Conservation (phyloP, 1,140 invertebrate species). For the Dryas iulia region DNA sequence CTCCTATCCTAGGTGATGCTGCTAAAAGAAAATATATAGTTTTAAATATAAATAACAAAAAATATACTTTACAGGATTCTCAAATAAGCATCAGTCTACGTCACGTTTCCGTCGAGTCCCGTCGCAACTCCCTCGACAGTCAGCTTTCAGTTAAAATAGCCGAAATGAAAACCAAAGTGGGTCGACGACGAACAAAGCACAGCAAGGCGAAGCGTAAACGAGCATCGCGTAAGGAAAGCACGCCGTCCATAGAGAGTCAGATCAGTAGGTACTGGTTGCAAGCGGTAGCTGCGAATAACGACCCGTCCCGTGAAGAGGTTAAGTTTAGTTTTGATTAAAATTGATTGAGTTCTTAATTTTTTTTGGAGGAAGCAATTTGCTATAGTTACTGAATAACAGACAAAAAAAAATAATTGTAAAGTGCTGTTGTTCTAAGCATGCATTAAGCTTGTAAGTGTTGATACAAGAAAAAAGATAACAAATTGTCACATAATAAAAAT, state of each 20-base stretch:
- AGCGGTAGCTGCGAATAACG: constrained; percentile 73
- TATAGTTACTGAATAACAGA: too few species aligned
- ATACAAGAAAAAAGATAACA: too few species aligned
- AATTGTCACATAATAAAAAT: too few species aligned
- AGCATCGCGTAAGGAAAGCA: constrained; percentile 84
- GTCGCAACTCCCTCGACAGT: constrained; percentile 91
- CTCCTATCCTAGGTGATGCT: too few species aligned
- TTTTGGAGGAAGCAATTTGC: too few species aligned
- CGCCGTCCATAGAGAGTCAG: constrained; percentile 89
- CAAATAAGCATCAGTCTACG: constrained; percentile 90
- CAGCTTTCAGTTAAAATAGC: constrained; percentile 91
- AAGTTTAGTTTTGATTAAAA: constrained; percentile 74
- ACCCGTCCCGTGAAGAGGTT: constrained; percentile 68
- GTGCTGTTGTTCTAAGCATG: too few species aligned
- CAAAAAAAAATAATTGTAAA: too few species aligned
- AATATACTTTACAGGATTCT: constrained; percentile 81
- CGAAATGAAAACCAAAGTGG: constrained; percentile 88
- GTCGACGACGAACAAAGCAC: constrained; percentile 74
- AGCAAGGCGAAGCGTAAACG: constrained; percentile 65
- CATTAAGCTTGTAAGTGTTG: too few species aligned
- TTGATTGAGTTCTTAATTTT: too few species aligned
- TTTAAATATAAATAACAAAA: too few species aligned
- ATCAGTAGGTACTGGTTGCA: constrained; percentile 82
- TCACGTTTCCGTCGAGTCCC: constrained; percentile 90
- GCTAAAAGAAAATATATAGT: too few species aligned